Base-by-base conservation (phyloP, 2,797 vertebrate genomes). In the Sebastes steindachneri region DNA sequence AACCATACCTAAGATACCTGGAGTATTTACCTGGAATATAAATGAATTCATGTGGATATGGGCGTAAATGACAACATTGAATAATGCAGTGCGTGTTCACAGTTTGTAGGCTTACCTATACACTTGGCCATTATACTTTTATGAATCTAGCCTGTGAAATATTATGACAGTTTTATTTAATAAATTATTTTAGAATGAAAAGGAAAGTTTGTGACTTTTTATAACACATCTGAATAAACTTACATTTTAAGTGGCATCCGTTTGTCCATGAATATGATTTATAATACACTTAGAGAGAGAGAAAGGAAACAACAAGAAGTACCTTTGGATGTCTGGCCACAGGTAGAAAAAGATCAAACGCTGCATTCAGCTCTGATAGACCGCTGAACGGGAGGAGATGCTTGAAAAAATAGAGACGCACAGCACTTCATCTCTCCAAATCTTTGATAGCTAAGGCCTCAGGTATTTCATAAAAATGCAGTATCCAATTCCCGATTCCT, bases 381-480 rank as follows among this genome's bases (percentile, higher is more conserved):
- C 74, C 62, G 29, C 73, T 74, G 70, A 88, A 87, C 33, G 68
- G 80, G 59, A 83, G 84, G 35, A 87, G 84, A 91, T 70, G 71
- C 70, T 83, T 90, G 86, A 84, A 90, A 90, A 92, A 91, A 93
- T 70, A 85, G 75, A 90, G 76, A 89, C 80, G 85, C 80, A 14
- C 67, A 84, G 57, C 81, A 67, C 85, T 87, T 86, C 71, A 84
- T 88, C 88, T 77, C 84, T 81, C 83, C 86, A 85, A 87, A 88
- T 89, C 81, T 80, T 86, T 90, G 86, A 92, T 87, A 89, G 93
- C 93, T 95, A 95, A 95, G 95, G 95, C 95, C 89, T 94, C 93
- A 80, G 84, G 92, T 93, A 92, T 92, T 88, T 93, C 80, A 86
- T 91, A 89, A 89, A 95, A 94, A 93, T 85, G 82, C 86, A 87